Evolutionary conservation across 2,888 invertebrate species (phyloP), one percentile per base, ranked within the genome.

Genomic region (Itoplectis maculator): DNA sequence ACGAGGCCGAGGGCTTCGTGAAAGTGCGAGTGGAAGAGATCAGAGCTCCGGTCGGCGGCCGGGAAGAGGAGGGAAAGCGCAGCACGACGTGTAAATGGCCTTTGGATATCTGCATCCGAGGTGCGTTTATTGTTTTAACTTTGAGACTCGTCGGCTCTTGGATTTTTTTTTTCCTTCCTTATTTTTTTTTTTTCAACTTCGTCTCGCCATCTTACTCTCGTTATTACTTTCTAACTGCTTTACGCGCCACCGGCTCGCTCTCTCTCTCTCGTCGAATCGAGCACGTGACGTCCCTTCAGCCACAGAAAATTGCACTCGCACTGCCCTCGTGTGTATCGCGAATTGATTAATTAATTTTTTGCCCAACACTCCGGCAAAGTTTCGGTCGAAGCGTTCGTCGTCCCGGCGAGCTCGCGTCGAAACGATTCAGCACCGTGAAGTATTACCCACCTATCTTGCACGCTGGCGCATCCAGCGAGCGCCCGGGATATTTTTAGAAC

Each of bases 71-170:
- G 79, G 66, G 47, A 80, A 82, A 82, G 75, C 82, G 68, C 82
- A 73, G n/a, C 85, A 86, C 86, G 84, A 79, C 83, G 87, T 88
- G 87, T 88, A 88, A 89, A 88, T 89, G 89, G 88, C 86, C 87
- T 88, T 87, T 88, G 87, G 89, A 88, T 90, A 89, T 89, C 89
- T 89, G 88, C 88, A 89, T 89, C 80, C 85, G 86, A 85, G 86
- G 85, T 82, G 82, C 85, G 88, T 90, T 89, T 90, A 89, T 89
- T 89, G 89, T 89, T 89, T 89, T 89, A 90, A 89, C 90, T 88
- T 89, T 88, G 87, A 87, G 75, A 79, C 82, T 79, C 66, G 72
- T 69, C 70, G 74, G 80, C 37, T 76, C 29, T 76, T 66, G 54
- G 59, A 49, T 63, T 59, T 40, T 51, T 40, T 59, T 42, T 72